These are phyloP conservation scores for Drosophila planitibia DNA, from an alignment of 2,888 invertebrate species.

Conservation along the genomic window DNA sequence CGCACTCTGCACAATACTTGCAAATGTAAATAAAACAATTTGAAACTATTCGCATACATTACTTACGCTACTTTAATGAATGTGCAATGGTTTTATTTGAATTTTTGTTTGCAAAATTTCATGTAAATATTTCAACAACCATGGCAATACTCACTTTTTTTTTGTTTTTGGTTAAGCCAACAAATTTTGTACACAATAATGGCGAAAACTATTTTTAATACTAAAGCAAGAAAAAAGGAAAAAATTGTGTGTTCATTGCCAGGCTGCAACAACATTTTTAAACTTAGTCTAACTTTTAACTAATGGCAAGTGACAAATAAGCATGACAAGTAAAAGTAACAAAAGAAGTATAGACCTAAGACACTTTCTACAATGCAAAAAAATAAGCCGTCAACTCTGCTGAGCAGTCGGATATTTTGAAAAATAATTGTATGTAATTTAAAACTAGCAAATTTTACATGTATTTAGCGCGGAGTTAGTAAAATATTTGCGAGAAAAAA, in stretches of 20 bases:
- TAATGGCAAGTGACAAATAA: conserved; percentile 74
- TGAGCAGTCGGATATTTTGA: conserved; percentile 60
- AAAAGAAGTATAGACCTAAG: conserved; percentile 59
- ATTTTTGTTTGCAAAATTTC: not conserved
- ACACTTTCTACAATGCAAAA: conserved; percentile 50
- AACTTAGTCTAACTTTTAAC: conserved; percentile 67
- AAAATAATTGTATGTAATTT: conserved; percentile 59
- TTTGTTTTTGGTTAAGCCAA: conserved; percentile 24
- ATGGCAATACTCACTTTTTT: conserved; percentile 48
- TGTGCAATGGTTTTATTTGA: conserved; percentile 61
- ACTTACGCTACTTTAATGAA: not conserved
- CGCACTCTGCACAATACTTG: conserved; percentile 45
- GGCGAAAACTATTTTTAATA: conserved; percentile 34
- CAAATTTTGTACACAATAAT: conserved; percentile 28
- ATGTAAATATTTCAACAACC: conserved; percentile 33
- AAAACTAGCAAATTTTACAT: conserved; percentile 72
- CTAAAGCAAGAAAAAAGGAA: conserved; percentile 48
- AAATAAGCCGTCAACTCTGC: conserved; percentile 51
- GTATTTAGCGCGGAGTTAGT: conserved; percentile 72
- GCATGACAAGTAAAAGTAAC: conserved; percentile 29
- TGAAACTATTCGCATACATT: conserved; percentile 29
- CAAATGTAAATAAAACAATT: conserved; percentile 69
- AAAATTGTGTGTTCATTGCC: conserved; percentile 65
- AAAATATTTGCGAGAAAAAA: conserved; percentile 63
- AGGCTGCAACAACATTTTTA: conserved; percentile 53